Base-by-base conservation (phyloP, 2,113 vertebrate genomes). In the Acanthisitta chloris region DNA sequence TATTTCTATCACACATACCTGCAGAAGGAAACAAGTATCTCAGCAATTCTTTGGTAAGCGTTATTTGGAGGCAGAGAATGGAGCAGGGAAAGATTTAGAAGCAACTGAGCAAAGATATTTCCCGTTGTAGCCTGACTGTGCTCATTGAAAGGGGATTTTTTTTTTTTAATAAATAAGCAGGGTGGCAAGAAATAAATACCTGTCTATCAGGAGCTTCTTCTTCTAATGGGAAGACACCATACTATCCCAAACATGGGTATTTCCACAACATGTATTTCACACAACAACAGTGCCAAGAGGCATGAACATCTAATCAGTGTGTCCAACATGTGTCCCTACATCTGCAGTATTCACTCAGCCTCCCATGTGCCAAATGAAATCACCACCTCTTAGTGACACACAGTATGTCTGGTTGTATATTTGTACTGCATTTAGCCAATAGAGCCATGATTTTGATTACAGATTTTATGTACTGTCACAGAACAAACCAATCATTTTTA, bases 211-310 rank as follows among this genome's bases (percentile, higher is more conserved):
- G 33, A 94, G 48, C 10, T 71, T 79, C 15, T 92, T 25, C 23
- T 70, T 23, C 29, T 43, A 36, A 31, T 23, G 6, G 15, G 20
- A 81, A 71, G 40, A 69, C 2, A 4, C 7, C 4, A 33, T 36
- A 71, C 16, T 9, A 79, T n/a, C n/a, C 18, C 6, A 7, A 70
- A 58, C 20, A 38, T 7, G 15, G 0, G 0, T 7, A 49, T 81
- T 73, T 36, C 25, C n/a, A 23, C 20, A 43, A 43, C 29, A 16
- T 33, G 8, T 40, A 64, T 49, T n/a, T n/a, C 21, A 52, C 34
- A 21, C 0, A 7, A 25, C 6, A 49, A 20, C 8, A 72, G 5
- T 48, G 10, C 18, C 57, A 81, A 77, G 45, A 81, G 20, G 8
- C 31, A 80, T 6, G 13, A 61, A 31, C 24, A 52, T 1, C 28